A percentile compares a stretch with the other conserved stretches of the same genome.
Evolutionary conservation across 2,797 vertebrate genomes (phyloP).

Genomic region (Falco peregrinus): DNA sequence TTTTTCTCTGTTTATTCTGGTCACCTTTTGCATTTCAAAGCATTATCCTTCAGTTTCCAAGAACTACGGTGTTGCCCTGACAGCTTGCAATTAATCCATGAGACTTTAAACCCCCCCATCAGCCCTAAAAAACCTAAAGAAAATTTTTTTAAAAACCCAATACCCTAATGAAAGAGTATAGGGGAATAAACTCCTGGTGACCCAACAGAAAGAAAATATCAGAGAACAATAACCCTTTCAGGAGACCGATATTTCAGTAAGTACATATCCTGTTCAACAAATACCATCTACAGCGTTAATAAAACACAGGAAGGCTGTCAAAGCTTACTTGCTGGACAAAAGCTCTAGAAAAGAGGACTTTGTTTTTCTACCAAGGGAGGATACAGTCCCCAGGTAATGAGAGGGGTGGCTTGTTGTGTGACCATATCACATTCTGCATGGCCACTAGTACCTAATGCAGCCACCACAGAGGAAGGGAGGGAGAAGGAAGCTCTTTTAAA

Average conservation of each 20-base stretch:
- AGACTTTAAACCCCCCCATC: neutral
- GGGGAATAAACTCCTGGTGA: slow-evolving; percentile 30
- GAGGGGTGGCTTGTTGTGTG: neutral
- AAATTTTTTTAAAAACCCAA: neutral
- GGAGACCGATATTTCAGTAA: slow-evolving; percentile 31
- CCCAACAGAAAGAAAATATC: slow-evolving; percentile 34
- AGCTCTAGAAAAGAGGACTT: neutral
- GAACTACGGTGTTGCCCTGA: neutral
- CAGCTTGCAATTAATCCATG: neutral
- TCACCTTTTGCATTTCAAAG: neutral
- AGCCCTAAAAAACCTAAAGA: neutral
- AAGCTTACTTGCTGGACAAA: neutral
- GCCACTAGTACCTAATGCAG: neutral
- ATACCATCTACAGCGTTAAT: neutral
- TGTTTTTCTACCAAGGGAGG: neutral
- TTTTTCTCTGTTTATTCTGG: neutral
- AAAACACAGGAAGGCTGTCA: slow-evolving; percentile 35
- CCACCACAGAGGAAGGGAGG: neutral
- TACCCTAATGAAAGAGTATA: neutral
- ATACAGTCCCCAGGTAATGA: neutral
- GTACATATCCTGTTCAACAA: slow-evolving; percentile 37
- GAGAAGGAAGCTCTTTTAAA: neutral
- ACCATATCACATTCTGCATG: neutral
- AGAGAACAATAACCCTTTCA: slow-evolving; percentile 59
- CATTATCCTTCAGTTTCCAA: neutral